Evolutionary conservation across 2,888 invertebrate species (phyloP), one percentile per base, ranked within the genome.

Genomic region (Orthosia incerta): DNA sequence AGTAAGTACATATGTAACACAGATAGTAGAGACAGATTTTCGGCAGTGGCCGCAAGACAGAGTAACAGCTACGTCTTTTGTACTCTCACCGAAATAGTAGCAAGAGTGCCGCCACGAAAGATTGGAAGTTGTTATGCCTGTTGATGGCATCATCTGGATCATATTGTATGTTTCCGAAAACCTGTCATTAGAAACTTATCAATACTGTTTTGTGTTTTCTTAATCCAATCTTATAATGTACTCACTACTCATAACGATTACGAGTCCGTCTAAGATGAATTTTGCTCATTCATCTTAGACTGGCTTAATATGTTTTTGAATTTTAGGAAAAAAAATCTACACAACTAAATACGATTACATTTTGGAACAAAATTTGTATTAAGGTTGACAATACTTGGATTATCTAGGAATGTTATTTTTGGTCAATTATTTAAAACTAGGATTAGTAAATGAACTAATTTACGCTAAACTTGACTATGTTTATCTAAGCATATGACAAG

Each of bases 51-150:
- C 88, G 85, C 84, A 84, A 87, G 86, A 86, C 88, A 87, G 82
- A 87, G 84, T 73, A 86, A 84, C 86, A 87, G 87, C 92, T 92
- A 92, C 91, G 87, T 88, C 86, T 86, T 85, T 86, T 87, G 89
- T 87, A 89, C 91, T 92, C 98, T 98, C 98, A 98, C 98, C 99
- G 98, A 97, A 99, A 99, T 92, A 99, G 98, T 93, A 99, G 97
- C 97, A 99, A 98, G 94, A 99, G 97, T 94, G 98, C 98, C 96
- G 98, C 98, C 97, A 98, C 98, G 97, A 99, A 99, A 93, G 98
- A 98, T 97, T 98, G 98, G 97, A 99, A 99, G 97, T 99, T 99
- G 97, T 99, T 99, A 97, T 99, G 99, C 92, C 98, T 97, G 97
- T 98, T 98, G 96, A 99, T 98, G 94, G 98, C 98, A 91, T 98